Percentiles rank a stretch among this genome's conserved stretches.
phyloP scores from a whole-genome alignment of 2,888 invertebrate genomes.

The Bellardia bayeri region DNA sequence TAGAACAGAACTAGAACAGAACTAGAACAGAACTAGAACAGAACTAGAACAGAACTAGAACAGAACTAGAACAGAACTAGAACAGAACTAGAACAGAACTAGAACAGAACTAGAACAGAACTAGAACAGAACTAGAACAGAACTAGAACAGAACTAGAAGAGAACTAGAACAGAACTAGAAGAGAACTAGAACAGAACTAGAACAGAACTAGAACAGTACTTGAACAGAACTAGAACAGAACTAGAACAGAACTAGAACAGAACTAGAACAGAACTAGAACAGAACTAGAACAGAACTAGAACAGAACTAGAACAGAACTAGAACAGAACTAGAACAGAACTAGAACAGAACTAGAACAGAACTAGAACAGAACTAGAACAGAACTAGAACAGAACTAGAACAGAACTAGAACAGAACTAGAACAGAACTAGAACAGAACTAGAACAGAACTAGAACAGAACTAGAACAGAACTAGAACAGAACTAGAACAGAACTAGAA shows the following conservation, averaged over 20 bases:
- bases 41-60: slow-evolving; percentile 6
- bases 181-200: slow-evolving; percentile 6
- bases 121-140: neutral
- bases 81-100: slow-evolving; percentile 6
- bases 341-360: neutral
- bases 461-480: neutral
- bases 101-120: neutral
- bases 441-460: neutral
- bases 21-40: slow-evolving; percentile 6
- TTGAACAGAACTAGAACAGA: slow-evolving; percentile 1
- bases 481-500: neutral
- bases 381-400: neutral
- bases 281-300: neutral
- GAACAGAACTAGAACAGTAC: slow-evolving; percentile 6
- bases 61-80: slow-evolving; percentile 3
- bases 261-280: neutral
- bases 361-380: slow-evolving; percentile 2
- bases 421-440: neutral
- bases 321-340: slow-evolving; percentile 5
- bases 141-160: slow-evolving; percentile 7
- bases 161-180: slow-evolving; percentile 6
- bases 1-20: slow-evolving; percentile 6
- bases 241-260: slow-evolving; percentile 6
- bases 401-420: neutral
- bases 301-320: slow-evolving; percentile 9